phyloP scores from a whole-genome alignment of 2,797 vertebrate species.

The Clarias fuscus region DNA sequence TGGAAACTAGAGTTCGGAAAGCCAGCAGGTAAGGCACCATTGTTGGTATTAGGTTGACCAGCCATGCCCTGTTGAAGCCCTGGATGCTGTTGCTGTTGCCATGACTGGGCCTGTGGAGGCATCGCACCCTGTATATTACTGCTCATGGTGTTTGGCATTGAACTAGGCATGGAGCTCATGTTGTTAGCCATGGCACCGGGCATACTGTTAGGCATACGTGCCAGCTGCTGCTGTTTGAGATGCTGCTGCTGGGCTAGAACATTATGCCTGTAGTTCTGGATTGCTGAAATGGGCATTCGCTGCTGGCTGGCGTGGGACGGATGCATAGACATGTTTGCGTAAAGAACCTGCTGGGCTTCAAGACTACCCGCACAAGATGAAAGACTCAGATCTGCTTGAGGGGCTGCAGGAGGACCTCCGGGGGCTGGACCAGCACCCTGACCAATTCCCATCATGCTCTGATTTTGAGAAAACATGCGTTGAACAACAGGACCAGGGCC shows the following conservation, averaged over 20 bases:
- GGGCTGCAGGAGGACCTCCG: constrained; percentile 69
- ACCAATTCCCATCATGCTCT: constrained; percentile 85
- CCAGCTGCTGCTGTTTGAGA: constrained; percentile 71
- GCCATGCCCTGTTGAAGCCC: constrained; percentile 76
- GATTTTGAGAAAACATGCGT: constrained; percentile 88
- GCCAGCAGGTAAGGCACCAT: constrained; percentile 64
- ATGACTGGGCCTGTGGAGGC: constrained; percentile 78
- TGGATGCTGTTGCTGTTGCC: constrained; percentile 81
- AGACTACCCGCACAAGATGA: constrained; percentile 76
- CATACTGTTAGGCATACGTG: constrained; percentile 80
- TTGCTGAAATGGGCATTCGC: constrained; percentile 71
- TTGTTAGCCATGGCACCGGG: constrained; percentile 69
- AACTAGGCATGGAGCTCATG: constrained; percentile 60
- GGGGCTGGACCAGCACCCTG: constrained; percentile 74
- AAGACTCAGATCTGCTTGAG: constrained; percentile 82
- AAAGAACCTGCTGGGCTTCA: constrained; percentile 82
- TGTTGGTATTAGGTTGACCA: constrained; percentile 74
- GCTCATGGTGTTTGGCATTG: constrained; percentile 73
- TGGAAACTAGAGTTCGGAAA: constrained; percentile 84
- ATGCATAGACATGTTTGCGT: constrained; percentile 85
- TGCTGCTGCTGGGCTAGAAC: constrained; percentile 78
- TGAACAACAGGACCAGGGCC: constrained; percentile 80
- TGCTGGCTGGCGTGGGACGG: constrained; percentile 72
- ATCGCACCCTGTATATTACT: constrained; percentile 54
- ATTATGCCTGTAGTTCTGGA: constrained; percentile 84